phyloP scores from a whole-genome alignment of 64 coral and sea anemone species.

The Orbicella faveolata region DNA sequence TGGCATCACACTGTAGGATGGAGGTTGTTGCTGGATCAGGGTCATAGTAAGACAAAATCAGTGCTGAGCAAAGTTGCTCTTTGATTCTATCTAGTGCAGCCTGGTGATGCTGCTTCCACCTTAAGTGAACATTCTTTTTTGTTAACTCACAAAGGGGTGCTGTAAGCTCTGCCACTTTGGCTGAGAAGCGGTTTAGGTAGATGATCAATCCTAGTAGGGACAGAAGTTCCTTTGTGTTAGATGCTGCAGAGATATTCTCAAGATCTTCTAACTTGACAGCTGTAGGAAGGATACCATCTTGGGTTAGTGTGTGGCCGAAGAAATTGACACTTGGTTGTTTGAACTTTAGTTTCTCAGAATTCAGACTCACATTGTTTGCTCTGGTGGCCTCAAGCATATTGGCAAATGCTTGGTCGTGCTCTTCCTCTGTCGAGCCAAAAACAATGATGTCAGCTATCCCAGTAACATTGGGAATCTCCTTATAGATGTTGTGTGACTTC shows the following conservation, averaged over 20 bases:
- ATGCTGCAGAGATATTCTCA: constrained; percentile 1
- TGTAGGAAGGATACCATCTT: constrained; percentile 39
- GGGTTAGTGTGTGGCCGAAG: constrained; percentile 52
- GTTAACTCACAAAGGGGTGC: constrained; percentile 47
- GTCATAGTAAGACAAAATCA: constrained; percentile 63
- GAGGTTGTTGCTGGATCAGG: constrained; percentile 51
- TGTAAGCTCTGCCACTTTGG: constrained; percentile 50
- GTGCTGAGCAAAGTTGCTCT: constrained; percentile 41
- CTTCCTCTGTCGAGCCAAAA: constrained; percentile 47
- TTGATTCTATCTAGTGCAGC: constrained; percentile 49
- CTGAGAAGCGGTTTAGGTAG: constrained; percentile 58
- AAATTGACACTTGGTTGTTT: constrained; percentile 48
- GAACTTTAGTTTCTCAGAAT: constrained; percentile 63
- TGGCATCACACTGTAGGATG: constrained; percentile 47
- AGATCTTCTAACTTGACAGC: constrained; percentile 47
- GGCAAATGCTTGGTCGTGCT: constrained; percentile 39
- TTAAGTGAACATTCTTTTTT: constrained; percentile 56
- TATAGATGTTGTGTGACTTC: constrained; percentile 38
- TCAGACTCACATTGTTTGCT: constrained; percentile 37
- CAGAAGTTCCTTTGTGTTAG: constrained; percentile 37
- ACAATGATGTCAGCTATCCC: constrained; percentile 27
- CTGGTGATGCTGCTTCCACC: constrained; percentile 46
- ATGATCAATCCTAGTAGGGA: constrained; percentile 61
- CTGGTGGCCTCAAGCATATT: constrained; percentile 56
- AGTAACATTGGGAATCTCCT: constrained; percentile 46